Percentiles rank a stretch among this genome's conserved stretches.
These are phyloP conservation scores for Epistrophe grossulariae DNA, from an alignment of 2,888 invertebrate genomes.

Conservation along the genomic window DNA sequence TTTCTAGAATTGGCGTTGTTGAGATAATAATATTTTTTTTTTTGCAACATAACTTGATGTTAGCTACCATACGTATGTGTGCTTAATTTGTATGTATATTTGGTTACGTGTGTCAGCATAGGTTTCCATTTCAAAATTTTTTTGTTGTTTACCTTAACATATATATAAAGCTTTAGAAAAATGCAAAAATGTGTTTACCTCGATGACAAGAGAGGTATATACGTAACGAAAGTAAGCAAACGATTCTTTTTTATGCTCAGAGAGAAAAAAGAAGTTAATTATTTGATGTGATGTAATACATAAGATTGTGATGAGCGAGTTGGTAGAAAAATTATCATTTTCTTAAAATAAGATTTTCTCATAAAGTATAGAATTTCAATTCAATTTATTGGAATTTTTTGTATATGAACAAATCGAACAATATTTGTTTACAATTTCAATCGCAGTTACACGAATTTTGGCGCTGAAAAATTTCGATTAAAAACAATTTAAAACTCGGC, in stretches of 20 bases:
- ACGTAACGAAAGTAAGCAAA: background rate
- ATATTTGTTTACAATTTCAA: too few species aligned
- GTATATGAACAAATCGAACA: too few species aligned
- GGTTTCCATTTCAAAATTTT: constrained; percentile 17
- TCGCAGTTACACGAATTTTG: too few species aligned
- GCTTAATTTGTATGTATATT: background rate
- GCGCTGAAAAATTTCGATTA: too few species aligned
- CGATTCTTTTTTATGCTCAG: too few species aligned
- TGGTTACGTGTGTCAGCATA: background rate
- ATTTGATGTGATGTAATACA: background rate
- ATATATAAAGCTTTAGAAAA: background rate
- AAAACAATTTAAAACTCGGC: too few species aligned
- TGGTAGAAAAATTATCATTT: too few species aligned
- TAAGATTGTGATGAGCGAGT: too few species aligned
- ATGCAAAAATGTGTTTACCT: background rate
- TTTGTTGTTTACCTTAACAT: background rate
- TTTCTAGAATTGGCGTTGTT: constrained; percentile 48
- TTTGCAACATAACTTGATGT: background rate
- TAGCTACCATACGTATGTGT: background rate
- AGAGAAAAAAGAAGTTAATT: background rate
- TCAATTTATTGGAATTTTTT: too few species aligned
- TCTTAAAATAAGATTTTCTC: too few species aligned
- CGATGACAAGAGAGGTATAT: background rate
- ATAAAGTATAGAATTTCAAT: too few species aligned
- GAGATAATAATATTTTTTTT: background rate